Percentiles rank a stretch among this genome's conserved stretches.
Evolutionary conservation across 1,140 invertebrate species (phyloP).

Genomic region (Augochlora pura): DNA sequence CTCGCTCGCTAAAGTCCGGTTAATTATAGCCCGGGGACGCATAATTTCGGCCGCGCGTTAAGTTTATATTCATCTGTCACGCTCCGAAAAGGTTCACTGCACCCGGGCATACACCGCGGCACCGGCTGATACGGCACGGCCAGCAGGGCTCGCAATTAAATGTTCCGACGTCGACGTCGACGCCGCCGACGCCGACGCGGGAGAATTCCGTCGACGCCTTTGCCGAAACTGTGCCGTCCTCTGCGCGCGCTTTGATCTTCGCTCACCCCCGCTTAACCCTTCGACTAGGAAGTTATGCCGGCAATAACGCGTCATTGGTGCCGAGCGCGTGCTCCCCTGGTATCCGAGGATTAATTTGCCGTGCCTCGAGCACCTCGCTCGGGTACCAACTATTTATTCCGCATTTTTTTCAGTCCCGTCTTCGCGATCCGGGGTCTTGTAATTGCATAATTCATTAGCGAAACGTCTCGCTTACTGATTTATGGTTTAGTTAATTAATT

Average conservation of each 20-base stretch:
- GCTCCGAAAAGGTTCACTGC: conserved; percentile 59
- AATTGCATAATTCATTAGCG: too few species aligned
- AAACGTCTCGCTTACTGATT: too few species aligned
- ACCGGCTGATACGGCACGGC: conserved; percentile 34
- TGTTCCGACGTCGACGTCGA: conserved; percentile 1
- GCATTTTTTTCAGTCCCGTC: too few species aligned
- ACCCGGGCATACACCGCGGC: conserved; percentile 42
- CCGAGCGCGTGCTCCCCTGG: background rate
- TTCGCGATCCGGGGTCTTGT: too few species aligned
- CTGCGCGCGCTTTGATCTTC: conserved; percentile 23
- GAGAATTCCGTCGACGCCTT: conserved; percentile 5
- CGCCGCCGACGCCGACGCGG: background rate
- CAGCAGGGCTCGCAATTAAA: conserved; percentile 28
- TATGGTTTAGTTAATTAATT: too few species aligned
- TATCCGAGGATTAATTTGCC: background rate
- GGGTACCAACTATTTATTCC: too few species aligned
- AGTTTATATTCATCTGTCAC: conserved; percentile 64
- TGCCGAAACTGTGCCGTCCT: background rate
- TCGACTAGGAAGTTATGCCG: conserved; percentile 20
- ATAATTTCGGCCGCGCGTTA: conserved; percentile 53
- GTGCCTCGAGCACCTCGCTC: background rate
- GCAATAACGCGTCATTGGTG: background rate
- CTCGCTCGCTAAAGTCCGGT: conserved; percentile 23
- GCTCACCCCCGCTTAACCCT: background rate
- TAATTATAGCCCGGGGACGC: conserved; percentile 58